Percentiles rank a stretch among this genome's conserved stretches.
Evolutionary conservation across 1,140 invertebrate genomes (phyloP).

Genomic region (Anadara kagoshimensis): DNA sequence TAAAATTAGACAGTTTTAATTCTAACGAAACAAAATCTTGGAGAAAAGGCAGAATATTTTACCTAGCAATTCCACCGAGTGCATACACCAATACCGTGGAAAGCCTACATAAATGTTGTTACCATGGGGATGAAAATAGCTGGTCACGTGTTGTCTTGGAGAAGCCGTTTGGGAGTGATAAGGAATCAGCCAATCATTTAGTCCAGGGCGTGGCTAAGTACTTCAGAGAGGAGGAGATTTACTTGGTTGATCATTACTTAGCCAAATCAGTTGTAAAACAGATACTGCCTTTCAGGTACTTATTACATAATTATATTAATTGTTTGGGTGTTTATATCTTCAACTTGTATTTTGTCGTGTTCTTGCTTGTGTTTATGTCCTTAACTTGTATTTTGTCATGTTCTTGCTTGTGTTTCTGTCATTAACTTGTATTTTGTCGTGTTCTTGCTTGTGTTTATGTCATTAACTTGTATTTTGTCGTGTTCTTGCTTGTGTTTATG

Average conservation of each 20-base stretch:
- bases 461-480: too few species aligned
- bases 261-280: conserved; percentile 69
- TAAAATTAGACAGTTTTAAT: conserved; percentile 2
- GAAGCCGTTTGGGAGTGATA: conserved; percentile 70
- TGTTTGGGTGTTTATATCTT: conserved; percentile 20
- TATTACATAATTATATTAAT: too few species aligned
- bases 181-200: conserved; percentile 53
- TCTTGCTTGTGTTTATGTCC: too few species aligned
- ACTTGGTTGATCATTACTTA: conserved; percentile 72
- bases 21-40: not conserved
- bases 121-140: conserved; percentile 29
- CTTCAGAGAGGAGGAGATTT: conserved; percentile 68
- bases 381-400: too few species aligned
- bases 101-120: conserved; percentile 58
- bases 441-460: too few species aligned
- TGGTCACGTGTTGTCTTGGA: conserved; percentile 66
- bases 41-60: conserved; percentile 52
- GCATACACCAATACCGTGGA: conserved; percentile 55
- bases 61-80: conserved; percentile 67
- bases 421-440: too few species aligned
- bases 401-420: too few species aligned
- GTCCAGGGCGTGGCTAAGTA: conserved; percentile 48
- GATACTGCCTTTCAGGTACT: conserved; percentile 70
- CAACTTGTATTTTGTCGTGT: too few species aligned
- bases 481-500: too few species aligned